Evolutionary conservation across 2,888 invertebrate genomes (phyloP), one percentile per base, ranked within the genome.

Genomic region (Itoplectis maculator): DNA sequence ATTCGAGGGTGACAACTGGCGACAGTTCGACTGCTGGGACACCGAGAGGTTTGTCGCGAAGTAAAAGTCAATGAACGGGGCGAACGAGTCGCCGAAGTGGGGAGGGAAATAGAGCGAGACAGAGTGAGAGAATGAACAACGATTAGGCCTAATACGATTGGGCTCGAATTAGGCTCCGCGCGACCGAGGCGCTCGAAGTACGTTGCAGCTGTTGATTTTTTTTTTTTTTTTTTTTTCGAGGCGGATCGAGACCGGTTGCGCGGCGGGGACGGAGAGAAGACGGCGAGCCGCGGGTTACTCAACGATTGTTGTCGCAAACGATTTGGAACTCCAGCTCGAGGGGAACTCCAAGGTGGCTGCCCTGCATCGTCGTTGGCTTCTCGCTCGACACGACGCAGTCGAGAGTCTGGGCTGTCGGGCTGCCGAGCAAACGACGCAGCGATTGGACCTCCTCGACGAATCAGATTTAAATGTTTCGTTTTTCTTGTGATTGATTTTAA

Each of bases 81-180:
- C n/a, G 35, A 35, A 35, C 23, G 35, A 9, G 9, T 47, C 29
- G 68, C 56, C 51, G 69, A 20, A 56, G 49, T 59, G 29, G 69
- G 70, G 78, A 47, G 78, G 42, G 49, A 82, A 79, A 79, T 70
- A 79, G 78, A 82, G 78, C 78, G 82, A 70, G 74, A 79, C 82
- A 82, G 20, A 78, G 23, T 61, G 49, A 72, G 59, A 75, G 37
- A 75, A 75, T 51, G 49, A 9, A 15, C 9, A 72, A 65, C 65
- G 61, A 76, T 70, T 79, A 79, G 68, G 42, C 65, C 66, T 66
- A 75, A 65, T 73, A 82, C 54, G 73, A 78, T 82, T 35, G 42
- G 45, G 42, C 23, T 51, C 61, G 61, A 75, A 75, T 75, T 75
- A 66, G 72, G 47, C 72, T 59, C 23, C 35, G 72, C 45, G n/a